phyloP scores from a whole-genome alignment of 2,797 vertebrate species.

The Hypotaenidia philippensis region DNA sequence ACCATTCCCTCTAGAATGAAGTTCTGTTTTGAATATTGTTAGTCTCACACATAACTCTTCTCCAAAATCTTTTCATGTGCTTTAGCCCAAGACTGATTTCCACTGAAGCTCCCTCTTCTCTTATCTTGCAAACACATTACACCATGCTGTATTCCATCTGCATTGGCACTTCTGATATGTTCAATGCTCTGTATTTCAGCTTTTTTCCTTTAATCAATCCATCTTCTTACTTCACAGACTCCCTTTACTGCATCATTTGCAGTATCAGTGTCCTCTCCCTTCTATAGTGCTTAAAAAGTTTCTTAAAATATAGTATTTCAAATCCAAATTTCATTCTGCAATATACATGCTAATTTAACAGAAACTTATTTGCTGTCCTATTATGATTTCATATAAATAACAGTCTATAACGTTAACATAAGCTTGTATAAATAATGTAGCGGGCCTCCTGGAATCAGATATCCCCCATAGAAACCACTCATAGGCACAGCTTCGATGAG shows the following conservation, averaged over 20 bases:
- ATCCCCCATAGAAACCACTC: not conserved
- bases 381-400: not conserved
- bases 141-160: not conserved
- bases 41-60: not conserved
- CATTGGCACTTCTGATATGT: not conserved
- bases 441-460: conserved; percentile 1
- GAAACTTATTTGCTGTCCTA: not conserved
- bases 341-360: conserved; percentile 9
- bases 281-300: not conserved
- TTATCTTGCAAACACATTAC: not conserved
- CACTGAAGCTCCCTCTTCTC: not conserved
- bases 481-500: not conserved
- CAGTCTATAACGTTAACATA: not conserved
- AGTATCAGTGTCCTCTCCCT: not conserved
- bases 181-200: not conserved
- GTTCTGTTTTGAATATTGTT: not conserved
- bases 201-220: not conserved
- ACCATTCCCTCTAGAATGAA: not conserved
- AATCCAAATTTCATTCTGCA: not conserved
- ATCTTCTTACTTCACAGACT: not conserved
- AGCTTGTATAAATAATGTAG: not conserved
- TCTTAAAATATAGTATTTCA: not conserved
- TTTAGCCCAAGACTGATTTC: not conserved
- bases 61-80: not conserved
- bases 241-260: not conserved